Evolutionary conservation across 1,140 invertebrate genomes (phyloP).

Genomic region (Drosophila dunni): DNA sequence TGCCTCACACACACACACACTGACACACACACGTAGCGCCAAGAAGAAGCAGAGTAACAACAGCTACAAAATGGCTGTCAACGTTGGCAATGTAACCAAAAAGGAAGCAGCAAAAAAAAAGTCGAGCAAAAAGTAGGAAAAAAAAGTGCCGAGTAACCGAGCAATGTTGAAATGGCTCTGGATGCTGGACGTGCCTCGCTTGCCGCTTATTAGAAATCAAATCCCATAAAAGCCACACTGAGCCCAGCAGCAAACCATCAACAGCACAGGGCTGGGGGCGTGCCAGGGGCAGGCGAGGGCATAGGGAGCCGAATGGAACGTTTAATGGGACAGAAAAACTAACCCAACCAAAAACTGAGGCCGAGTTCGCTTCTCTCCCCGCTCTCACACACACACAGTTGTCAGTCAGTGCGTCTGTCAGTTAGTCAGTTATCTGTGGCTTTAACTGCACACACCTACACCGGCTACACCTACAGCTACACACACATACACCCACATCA

Average conservation of each 20-base stretch:
- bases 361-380: neutral
- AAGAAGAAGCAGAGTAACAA: constrained; percentile 28
- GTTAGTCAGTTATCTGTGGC: constrained; percentile 60
- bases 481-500: neutral
- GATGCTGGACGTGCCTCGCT: constrained; percentile 75
- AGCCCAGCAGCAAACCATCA: constrained; percentile 48
- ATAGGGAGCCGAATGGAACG: constrained; percentile 17
- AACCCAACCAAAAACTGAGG: constrained; percentile 43
- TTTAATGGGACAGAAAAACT: constrained; percentile 63
- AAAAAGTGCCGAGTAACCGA: constrained; percentile 29
- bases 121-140: neutral
- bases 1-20: constrained; percentile 32
- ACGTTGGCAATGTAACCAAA: constrained; percentile 47
- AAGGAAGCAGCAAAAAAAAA: constrained; percentile 13
- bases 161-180: constrained; percentile 40
- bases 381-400: constrained; percentile 1
- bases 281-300: neutral
- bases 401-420: constrained; percentile 39
- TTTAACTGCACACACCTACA: constrained; percentile 2
- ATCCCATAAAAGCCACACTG: constrained; percentile 81
- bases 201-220: constrained; percentile 82
- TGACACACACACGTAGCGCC: neutral
- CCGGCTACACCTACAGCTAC: neutral
- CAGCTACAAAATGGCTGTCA: constrained; percentile 65
- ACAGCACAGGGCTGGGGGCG: neutral